Evolutionary conservation across 2,113 vertebrate genomes (phyloP).

Genomic region (Willisornis vidua): DNA sequence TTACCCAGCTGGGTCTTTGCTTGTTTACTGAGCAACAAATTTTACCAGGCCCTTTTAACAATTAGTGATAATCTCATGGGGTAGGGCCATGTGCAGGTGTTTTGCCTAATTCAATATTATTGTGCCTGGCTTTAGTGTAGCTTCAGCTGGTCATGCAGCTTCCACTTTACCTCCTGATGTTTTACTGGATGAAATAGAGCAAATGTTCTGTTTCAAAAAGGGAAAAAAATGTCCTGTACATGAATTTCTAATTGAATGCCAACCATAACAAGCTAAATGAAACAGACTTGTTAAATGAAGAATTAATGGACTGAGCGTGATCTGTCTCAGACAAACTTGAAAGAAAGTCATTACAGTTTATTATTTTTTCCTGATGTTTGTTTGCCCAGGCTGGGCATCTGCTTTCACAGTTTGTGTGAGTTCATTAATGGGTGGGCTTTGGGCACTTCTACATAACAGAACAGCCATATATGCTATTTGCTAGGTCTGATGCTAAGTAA

Average conservation of each 20-base stretch:
- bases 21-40: neutral
- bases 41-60: neutral
- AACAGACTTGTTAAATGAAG: conserved; percentile 29
- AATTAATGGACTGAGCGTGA: conserved; percentile 31
- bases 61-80: neutral
- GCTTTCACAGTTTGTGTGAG: neutral
- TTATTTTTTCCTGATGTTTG: conserved; percentile 4
- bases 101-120: neutral
- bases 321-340: neutral
- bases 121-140: neutral
- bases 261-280: conserved; percentile 31
- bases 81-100: neutral
- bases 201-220: neutral
- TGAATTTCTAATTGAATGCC: conserved; percentile 19
- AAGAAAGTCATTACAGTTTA: neutral
- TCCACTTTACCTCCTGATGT: neutral
- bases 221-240: neutral
- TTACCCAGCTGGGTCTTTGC: neutral
- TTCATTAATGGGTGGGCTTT: conserved; percentile 10
- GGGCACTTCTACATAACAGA: neutral
- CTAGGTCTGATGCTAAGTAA: neutral
- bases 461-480: neutral
- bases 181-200: neutral
- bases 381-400: neutral
- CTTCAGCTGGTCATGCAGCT: conserved; percentile 14